A percentile compares a stretch with the other conserved stretches of the same genome.
Conservation (phyloP, 2,888 invertebrate genomes). For the Leptothorax acervorum region DNA sequence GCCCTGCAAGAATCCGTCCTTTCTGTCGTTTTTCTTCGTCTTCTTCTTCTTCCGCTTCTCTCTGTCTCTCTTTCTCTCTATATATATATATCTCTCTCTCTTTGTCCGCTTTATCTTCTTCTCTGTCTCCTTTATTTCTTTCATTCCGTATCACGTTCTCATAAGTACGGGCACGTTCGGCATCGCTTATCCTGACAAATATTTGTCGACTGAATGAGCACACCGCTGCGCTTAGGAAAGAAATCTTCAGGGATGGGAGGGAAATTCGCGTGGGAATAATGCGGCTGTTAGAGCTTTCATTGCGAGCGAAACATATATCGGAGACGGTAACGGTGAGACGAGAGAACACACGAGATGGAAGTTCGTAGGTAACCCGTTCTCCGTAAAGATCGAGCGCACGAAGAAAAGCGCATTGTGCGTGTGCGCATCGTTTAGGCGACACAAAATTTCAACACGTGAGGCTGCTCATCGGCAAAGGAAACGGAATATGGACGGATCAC, state of each 20-base stretch:
- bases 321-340: not conserved
- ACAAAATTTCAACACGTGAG: slow-evolving; percentile 29
- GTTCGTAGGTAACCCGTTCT: slow-evolving; percentile 37
- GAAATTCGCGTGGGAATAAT: slow-evolving; percentile 31
- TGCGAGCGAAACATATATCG: slow-evolving; percentile 2
- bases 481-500: not conserved
- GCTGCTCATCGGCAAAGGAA: slow-evolving; percentile 41
- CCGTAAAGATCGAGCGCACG: slow-evolving; percentile 34
- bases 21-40: slow-evolving; percentile 33
- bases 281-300: slow-evolving; percentile 18
- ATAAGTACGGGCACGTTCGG: slow-evolving; percentile 41
- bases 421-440: not conserved
- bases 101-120: slow-evolving; percentile 32
- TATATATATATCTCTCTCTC: not conserved
- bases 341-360: not conserved
- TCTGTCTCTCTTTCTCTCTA: not conserved
- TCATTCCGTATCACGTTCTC: slow-evolving; percentile 46
- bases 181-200: slow-evolving; percentile 35
- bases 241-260: not conserved
- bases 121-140: slow-evolving; percentile 43
- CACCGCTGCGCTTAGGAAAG: not conserved
- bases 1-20: slow-evolving; percentile 22
- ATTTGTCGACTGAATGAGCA: slow-evolving; percentile 36
- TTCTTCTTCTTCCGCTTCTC: slow-evolving; percentile 23
- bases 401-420: not conserved